These are phyloP conservation scores for Natator depressus DNA, from an alignment of 2,113 vertebrate species.

Conservation along the genomic window DNA sequence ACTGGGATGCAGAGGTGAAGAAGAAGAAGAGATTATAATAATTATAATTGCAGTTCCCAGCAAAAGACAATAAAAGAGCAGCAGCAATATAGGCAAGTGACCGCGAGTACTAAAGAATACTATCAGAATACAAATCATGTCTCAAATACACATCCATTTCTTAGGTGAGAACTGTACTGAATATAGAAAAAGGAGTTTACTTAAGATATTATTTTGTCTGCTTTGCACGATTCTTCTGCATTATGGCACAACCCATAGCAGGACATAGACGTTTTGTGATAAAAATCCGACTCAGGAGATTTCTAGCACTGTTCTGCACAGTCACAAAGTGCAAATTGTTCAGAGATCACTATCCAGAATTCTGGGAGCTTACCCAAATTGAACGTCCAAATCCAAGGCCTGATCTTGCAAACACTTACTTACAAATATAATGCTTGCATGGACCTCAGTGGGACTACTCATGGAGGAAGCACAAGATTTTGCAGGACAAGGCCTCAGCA, in stretches of 20 bases:
- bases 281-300: not conserved
- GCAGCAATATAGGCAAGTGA: not conserved
- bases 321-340: rapidly evolving
- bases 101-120: rapidly evolving
- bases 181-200: no score
- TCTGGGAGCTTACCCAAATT: rapidly evolving
- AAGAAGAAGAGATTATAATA: not conserved
- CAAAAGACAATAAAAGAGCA: not conserved
- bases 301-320: rapidly evolving
- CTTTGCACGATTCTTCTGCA: not conserved
- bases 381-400: not conserved
- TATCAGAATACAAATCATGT: not conserved
- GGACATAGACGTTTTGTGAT: rapidly evolving
- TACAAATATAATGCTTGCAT: not conserved
- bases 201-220: not conserved
- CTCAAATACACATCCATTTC: not conserved
- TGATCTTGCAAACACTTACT: not conserved
- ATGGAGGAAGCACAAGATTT: not conserved
- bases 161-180: not conserved
- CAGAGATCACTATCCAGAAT: not conserved
- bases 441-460: not conserved
- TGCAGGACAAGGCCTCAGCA: not conserved
- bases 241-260: rapidly evolving
- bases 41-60: rapidly evolving
- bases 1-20: not conserved